A percentile compares a stretch with the other conserved stretches of the same genome.
These are phyloP conservation scores for Abrostola tripartita DNA, from an alignment of 2,888 invertebrate genomes.

Conservation along the genomic window DNA sequence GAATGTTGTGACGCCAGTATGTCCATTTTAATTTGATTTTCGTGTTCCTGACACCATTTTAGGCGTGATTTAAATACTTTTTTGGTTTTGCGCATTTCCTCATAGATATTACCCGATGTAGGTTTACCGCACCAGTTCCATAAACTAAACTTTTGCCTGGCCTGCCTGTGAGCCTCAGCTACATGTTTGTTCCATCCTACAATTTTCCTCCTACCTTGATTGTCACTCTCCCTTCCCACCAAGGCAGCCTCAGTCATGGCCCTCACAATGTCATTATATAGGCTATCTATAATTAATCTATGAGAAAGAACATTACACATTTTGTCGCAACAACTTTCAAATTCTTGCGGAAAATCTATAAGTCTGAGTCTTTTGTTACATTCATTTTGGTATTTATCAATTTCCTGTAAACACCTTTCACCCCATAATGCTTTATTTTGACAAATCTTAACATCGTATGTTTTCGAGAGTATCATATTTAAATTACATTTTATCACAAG, in stretches of 20 bases:
- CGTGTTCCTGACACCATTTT: slow-evolving; percentile 39
- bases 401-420: slow-evolving; percentile 5
- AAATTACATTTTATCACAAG: slow-evolving; percentile 20
- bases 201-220: slow-evolving; percentile 1
- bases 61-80: slow-evolving; percentile 33
- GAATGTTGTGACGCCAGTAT: slow-evolving; percentile 22
- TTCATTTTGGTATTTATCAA: slow-evolving; percentile 7
- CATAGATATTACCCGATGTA: slow-evolving; percentile 4
- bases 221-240: slow-evolving; percentile 6
- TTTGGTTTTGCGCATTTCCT: slow-evolving; percentile 25
- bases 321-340: slow-evolving; percentile 4
- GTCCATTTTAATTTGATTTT: no score
- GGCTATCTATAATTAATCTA: slow-evolving; percentile 6
- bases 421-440: slow-evolving; percentile 2
- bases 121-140: slow-evolving; percentile 12
- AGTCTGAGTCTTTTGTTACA: slow-evolving; percentile 15
- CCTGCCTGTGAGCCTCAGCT: slow-evolving; percentile 24
- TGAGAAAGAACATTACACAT: slow-evolving; percentile 5
- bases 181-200: slow-evolving; percentile 43
- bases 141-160: slow-evolving; percentile 28
- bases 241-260: slow-evolving; percentile 1
- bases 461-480: neutral
- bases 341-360: slow-evolving; percentile 17
- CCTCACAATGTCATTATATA: slow-evolving; percentile 8
- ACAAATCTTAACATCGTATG: slow-evolving; percentile 5